These are phyloP conservation scores for Neotoma lepida DNA, from an alignment of 2,113 vertebrate genomes.

Conservation along the genomic window DNA sequence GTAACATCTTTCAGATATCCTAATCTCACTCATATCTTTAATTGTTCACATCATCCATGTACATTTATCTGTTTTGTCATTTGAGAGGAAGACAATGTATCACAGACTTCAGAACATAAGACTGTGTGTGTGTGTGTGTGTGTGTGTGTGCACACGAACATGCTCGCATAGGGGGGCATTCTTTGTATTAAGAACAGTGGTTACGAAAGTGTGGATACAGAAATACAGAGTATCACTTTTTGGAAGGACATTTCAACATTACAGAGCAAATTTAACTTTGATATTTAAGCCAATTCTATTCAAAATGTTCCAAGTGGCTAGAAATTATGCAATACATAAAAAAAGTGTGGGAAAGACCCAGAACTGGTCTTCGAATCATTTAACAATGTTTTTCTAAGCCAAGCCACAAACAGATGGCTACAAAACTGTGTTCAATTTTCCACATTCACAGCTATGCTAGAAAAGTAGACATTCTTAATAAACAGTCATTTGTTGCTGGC, in stretches of 20 bases:
- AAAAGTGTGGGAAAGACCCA: slow-evolving; percentile 48
- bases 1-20: background rate
- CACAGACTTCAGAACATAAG: background rate
- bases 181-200: slow-evolving; percentile 17
- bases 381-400: slow-evolving; percentile 71
- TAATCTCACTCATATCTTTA: slow-evolving; percentile 53
- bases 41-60: slow-evolving; percentile 38
- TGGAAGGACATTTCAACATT: no score
- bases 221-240: no score
- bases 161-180: no score
- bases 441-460: slow-evolving; percentile 52
- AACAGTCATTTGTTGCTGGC: slow-evolving; percentile 30
- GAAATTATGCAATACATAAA: slow-evolving; percentile 63
- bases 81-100: slow-evolving; percentile 42
- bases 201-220: slow-evolving; percentile 28
- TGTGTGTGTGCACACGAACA: no score
- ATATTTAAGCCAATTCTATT: slow-evolving; percentile 32
- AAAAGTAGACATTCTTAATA: slow-evolving; percentile 58
- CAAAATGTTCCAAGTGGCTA: slow-evolving; percentile 40
- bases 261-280: no score
- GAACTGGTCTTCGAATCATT: slow-evolving; percentile 3
- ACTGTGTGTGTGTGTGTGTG: background rate
- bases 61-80: slow-evolving; percentile 58
- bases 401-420: slow-evolving; percentile 64
- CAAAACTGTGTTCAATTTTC: slow-evolving; percentile 64